Conservation (phyloP, 2,888 invertebrate species). For the Trachelus tabidus region DNA sequence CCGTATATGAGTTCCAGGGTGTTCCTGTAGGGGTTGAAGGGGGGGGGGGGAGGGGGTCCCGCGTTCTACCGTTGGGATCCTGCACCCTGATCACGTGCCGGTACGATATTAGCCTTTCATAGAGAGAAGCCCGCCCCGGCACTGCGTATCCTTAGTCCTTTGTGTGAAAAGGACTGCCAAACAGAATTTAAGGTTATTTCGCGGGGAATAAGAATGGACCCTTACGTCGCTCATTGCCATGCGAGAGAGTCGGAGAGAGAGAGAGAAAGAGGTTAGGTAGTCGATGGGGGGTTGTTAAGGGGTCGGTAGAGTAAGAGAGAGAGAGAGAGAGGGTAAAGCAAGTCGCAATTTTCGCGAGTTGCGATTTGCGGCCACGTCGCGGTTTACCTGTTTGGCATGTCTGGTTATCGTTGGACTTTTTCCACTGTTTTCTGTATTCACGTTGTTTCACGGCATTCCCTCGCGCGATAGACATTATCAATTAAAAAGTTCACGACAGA, state of each 20-base stretch:
- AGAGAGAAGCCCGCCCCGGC: constrained; percentile 48
- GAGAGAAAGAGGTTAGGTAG: not conserved
- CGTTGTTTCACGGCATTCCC: not conserved
- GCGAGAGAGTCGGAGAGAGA: not conserved
- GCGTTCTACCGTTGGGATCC: constrained; percentile 18
- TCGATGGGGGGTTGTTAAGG: not conserved
- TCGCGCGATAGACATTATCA: constrained; percentile 41
- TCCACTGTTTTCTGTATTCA: not conserved
- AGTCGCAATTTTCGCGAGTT: constrained; percentile 19
- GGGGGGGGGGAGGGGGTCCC: not conserved
- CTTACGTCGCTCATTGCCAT: not conserved
- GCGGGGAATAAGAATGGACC: constrained; percentile 61
- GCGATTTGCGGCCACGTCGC: constrained; percentile 15
- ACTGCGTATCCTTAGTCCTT: constrained; percentile 62
- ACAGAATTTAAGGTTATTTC: constrained; percentile 65
- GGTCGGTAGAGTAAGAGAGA: not conserved
- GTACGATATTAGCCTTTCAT: constrained; percentile 64
- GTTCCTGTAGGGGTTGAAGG: not conserved
- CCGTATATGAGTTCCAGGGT: not conserved
- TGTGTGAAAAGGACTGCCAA: constrained; percentile 64
- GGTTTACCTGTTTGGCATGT: constrained; percentile 4
- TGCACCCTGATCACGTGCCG: constrained; percentile 57
- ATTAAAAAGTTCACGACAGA: constrained; percentile 59
- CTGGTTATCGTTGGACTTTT: not conserved
- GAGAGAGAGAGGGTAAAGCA: constrained; percentile 4